These are phyloP conservation scores for Dolichoris vasculosae DNA, from an alignment of 1,140 invertebrate genomes.

Conservation along the genomic window DNA sequence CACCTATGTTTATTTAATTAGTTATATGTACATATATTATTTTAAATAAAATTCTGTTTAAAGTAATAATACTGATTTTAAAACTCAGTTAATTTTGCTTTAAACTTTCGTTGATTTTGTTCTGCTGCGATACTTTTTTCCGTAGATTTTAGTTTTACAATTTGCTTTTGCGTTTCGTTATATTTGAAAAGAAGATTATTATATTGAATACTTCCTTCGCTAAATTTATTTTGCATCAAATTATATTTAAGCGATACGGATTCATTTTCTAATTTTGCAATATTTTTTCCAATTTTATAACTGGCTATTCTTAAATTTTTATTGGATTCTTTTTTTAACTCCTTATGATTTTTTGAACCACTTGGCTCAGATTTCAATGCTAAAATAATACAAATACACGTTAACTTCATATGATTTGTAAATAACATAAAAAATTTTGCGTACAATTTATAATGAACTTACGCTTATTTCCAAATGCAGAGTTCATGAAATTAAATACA, in stretches of 20 bases:
- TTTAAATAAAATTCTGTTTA: constrained; percentile 1
- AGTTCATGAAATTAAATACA: constrained; percentile 90
- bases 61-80: constrained; percentile 65
- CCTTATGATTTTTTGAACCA: constrained; percentile 64
- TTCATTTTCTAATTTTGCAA: constrained; percentile 80
- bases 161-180: constrained; percentile 77
- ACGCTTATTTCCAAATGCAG: constrained; percentile 76
- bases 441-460: constrained; percentile 53
- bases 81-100: constrained; percentile 81
- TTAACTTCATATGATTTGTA: not conserved
- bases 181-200: constrained; percentile 79
- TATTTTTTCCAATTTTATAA: constrained; percentile 83
- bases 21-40: constrained; percentile 21
- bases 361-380: constrained; percentile 54
- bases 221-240: constrained; percentile 78
- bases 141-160: constrained; percentile 76
- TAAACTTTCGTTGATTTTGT: constrained; percentile 81
- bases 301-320: constrained; percentile 84
- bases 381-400: not conserved
- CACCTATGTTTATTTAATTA: not conserved
- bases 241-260: constrained; percentile 80
- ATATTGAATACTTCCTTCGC: constrained; percentile 75
- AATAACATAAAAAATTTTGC: constrained; percentile 33
- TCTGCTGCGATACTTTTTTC: constrained; percentile 81
- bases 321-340: constrained; percentile 78